Conservation (phyloP, 2,797 vertebrate species). For the Tarsius wallacei region DNA sequence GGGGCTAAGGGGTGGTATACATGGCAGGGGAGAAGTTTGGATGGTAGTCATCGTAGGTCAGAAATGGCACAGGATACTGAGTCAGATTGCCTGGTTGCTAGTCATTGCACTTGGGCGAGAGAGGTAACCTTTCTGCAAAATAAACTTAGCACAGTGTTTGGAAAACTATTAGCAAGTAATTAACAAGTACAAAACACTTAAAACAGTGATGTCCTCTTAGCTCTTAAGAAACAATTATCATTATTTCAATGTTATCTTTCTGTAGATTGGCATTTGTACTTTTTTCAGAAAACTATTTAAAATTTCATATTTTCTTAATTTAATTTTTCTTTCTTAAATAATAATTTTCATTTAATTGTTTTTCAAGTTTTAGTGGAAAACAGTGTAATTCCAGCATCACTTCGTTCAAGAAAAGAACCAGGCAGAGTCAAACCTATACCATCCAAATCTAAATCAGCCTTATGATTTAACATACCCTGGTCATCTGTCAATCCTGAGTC, state of each 20-base stretch:
- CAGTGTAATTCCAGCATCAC: not conserved
- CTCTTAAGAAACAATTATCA: not conserved
- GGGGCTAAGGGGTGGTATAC: accelerated
- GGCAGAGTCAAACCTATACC: not conserved
- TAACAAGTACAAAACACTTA: not conserved
- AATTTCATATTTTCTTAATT: not conserved
- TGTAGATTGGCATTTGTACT: not conserved
- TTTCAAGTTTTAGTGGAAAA: not conserved
- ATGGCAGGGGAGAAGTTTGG: not conserved
- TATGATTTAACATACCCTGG: not conserved
- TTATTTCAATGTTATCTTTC: not conserved
- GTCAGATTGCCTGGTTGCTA: too few relatives aligned
- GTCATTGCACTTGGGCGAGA: not conserved
- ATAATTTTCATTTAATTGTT: not conserved
- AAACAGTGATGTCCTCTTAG: not conserved
- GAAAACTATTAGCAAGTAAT: not conserved
- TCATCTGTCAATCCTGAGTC: not conserved
- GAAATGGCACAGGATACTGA: too few relatives aligned
- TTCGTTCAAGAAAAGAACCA: not conserved
- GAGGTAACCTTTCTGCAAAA: not conserved
- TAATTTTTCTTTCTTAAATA: not conserved
- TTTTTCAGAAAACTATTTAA: not conserved
- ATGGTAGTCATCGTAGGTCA: too few relatives aligned
- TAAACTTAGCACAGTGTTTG: not conserved
- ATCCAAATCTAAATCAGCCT: not conserved